Evolutionary conservation across 2,797 vertebrate genomes (phyloP), one percentile per base, ranked within the genome.

Genomic region (Sphaeramia orbicularis): DNA sequence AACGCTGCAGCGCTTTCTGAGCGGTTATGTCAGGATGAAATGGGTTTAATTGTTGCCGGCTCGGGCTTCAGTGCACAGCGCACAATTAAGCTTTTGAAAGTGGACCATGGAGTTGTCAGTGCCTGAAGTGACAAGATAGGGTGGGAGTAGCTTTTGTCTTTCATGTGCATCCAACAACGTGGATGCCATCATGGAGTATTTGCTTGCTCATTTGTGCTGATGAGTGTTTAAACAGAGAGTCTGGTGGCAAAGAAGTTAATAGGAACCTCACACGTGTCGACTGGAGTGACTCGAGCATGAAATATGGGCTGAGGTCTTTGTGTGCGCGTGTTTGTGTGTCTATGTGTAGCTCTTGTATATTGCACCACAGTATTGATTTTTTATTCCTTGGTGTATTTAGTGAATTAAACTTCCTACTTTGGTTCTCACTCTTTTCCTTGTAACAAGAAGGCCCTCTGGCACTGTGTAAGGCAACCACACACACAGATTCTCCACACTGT

Each of bases 391-490:
- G 40, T 65, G 41, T 65, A 81, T 78, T 84, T 53, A 27, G 48
- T 68, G 49, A 79, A 87, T 84, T 72, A 59, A 72, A 77, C 58
- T 59, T 66, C 58, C 19, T 52, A 40, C 63, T 65, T 83, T 83
- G 66, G 57, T 53, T 54, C 36, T 41, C 21, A 47, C 24, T 74
- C 37, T 72, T 60, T 27, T 11, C 13, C 18, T 27, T 41, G 37
- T 57, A 64, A 71, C 49, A 40, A 56, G 35, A 58, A 14, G 42
- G 16, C 65, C 70, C 50, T 40, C 40, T 1, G 3, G 61, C 50
- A 42, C 35, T 57, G 36, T 53, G 11, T 19, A 18, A 43, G 13
- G 10, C 13, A 59, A 16, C 42, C 50, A 52, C 45, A 61, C 13
- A 57, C 55, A 41, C 43, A 37, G 38, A 37, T 19, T 37, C 12